Conservation (phyloP, 2,888 invertebrate genomes). For the Leistus spinibarbis region DNA sequence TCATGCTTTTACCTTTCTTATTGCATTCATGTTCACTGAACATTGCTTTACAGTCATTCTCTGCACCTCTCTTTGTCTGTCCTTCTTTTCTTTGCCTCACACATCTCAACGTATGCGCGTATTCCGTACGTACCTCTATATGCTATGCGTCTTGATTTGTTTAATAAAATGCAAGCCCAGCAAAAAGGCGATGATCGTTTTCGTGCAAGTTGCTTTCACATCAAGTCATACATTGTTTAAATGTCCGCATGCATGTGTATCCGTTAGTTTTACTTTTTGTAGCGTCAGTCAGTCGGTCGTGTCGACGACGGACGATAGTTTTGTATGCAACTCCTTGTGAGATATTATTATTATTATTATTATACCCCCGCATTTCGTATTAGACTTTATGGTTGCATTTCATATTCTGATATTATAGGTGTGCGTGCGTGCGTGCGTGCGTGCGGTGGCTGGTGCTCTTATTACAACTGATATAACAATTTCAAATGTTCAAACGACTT, state of each 20-base stretch:
- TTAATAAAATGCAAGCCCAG: slow-evolving; percentile 29
- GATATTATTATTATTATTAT: no score
- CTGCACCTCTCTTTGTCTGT: not conserved
- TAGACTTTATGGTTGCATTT: not conserved
- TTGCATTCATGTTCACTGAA: slow-evolving; percentile 36
- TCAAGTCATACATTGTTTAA: slow-evolving; percentile 22
- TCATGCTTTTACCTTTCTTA: slow-evolving; percentile 35
- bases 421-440: not conserved
- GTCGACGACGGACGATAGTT: slow-evolving; percentile 11
- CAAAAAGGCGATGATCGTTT: slow-evolving; percentile 17
- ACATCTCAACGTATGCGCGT: not conserved
- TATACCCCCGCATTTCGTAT: not conserved
- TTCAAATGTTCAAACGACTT: no score
- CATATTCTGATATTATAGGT: not conserved
- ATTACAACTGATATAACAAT: no score
- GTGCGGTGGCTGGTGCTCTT: not conserved
- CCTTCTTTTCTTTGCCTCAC: not conserved
- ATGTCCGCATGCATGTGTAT: slow-evolving; percentile 7
- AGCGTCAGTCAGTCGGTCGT: no score
- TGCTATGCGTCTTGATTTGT: slow-evolving; percentile 30
- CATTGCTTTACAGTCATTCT: slow-evolving; percentile 9
- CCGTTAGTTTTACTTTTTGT: slow-evolving; percentile 4
- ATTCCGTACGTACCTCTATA: not conserved
- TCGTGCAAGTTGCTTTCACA: slow-evolving; percentile 12
- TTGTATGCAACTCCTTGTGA: slow-evolving; percentile 3